Evolutionary conservation across 2,888 invertebrate genomes (phyloP).

Genomic region (Portevinia maculata): DNA sequence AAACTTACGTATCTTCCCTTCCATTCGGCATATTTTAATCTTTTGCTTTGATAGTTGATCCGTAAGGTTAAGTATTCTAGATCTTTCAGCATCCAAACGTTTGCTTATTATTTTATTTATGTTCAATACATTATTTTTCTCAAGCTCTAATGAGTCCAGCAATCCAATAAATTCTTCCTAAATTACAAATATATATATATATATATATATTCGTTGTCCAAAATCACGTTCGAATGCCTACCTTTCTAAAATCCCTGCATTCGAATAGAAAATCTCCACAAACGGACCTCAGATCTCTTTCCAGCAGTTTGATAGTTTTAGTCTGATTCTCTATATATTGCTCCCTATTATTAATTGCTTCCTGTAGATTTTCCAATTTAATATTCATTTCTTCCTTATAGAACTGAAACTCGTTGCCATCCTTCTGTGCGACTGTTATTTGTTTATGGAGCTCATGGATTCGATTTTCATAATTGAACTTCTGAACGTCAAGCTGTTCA

Average conservation of each 20-base stretch:
- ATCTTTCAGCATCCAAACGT: slow-evolving; percentile 78
- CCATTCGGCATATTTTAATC: slow-evolving; percentile 79
- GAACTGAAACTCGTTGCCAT: slow-evolving; percentile 76
- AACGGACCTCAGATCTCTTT: slow-evolving; percentile 79
- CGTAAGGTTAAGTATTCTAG: slow-evolving; percentile 75
- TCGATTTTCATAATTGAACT: slow-evolving; percentile 78
- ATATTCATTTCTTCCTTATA: slow-evolving; percentile 77
- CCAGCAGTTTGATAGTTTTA: slow-evolving; percentile 77
- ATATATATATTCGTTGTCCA: background rate
- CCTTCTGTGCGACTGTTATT: slow-evolving; percentile 75
- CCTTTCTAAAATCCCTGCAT: slow-evolving; percentile 81
- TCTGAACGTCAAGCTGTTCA: slow-evolving; percentile 79
- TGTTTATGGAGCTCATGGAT: slow-evolving; percentile 78
- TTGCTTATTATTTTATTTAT: slow-evolving; percentile 77
- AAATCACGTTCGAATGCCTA: slow-evolving; percentile 34
- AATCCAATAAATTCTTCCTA: slow-evolving; percentile 81
- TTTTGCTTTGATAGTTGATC: slow-evolving; percentile 79
- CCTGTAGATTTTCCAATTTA: slow-evolving; percentile 78
- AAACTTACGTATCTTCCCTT: slow-evolving; percentile 78
- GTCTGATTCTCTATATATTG: slow-evolving; percentile 76
- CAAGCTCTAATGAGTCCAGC: slow-evolving; percentile 80
- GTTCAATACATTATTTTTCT: slow-evolving; percentile 79
- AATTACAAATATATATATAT: slow-evolving; percentile 18
- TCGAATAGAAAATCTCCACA: slow-evolving; percentile 81
- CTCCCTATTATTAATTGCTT: slow-evolving; percentile 76